A percentile compares a stretch with the other conserved stretches of the same genome.
Conservation (phyloP, 2,888 invertebrate species). For the Drosophila subsilvestris region DNA sequence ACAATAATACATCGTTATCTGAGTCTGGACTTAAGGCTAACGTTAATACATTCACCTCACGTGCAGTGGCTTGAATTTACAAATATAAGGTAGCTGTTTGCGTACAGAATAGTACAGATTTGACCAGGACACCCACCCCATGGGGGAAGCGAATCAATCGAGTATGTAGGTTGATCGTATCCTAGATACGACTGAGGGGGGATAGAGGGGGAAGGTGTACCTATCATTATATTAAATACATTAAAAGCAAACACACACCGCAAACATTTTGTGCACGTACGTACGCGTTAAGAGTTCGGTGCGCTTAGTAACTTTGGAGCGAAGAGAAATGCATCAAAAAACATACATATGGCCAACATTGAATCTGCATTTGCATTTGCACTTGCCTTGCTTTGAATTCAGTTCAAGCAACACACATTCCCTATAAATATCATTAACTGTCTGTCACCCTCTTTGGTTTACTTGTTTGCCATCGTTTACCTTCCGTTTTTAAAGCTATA, state of each 20-base stretch:
- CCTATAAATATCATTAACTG: conserved; percentile 42
- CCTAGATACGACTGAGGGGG: conserved; percentile 34
- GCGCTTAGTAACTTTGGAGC: conserved; percentile 47
- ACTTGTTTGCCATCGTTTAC: conserved; percentile 38
- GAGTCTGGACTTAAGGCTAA: conserved; percentile 31
- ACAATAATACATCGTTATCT: conserved; percentile 34
- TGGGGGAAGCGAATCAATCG: conserved; percentile 52
- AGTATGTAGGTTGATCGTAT: conserved; percentile 48
- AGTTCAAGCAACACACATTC: not conserved
- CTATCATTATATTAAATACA: conserved; percentile 51
- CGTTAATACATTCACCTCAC: conserved; percentile 25
- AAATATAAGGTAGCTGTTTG: conserved; percentile 24
- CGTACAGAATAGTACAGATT: conserved; percentile 40
- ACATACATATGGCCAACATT: conserved; percentile 35
- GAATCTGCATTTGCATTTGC: conserved; percentile 4
- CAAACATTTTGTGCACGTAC: conserved; percentile 41
- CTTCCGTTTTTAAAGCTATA: conserved; percentile 61
- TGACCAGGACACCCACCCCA: conserved; percentile 49
- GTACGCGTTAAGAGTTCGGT: conserved; percentile 44
- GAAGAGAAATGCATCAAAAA: conserved; percentile 53
- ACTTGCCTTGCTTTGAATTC: conserved; percentile 18
- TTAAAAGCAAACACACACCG: conserved; percentile 64
- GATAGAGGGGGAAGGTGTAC: conserved; percentile 48
- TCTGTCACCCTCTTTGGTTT: conserved; percentile 66
- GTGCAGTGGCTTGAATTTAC: conserved; percentile 26